These are phyloP conservation scores for Tetheella fluctuosa DNA, from an alignment of 2,888 invertebrate genomes.

Conservation along the genomic window DNA sequence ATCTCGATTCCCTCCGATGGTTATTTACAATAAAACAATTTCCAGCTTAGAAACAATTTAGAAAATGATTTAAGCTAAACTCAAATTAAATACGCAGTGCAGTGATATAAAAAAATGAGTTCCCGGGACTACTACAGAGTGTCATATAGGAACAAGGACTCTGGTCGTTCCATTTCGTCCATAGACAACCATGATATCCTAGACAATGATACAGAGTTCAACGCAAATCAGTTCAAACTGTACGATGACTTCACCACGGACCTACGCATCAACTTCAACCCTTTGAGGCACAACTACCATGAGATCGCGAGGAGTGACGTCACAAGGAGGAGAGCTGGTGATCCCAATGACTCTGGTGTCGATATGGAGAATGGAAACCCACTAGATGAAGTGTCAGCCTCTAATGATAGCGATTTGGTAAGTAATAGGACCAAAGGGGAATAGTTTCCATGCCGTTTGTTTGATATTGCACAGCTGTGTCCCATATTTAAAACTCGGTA, in stretches of 20 bases:
- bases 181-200: constrained; percentile 60
- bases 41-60: constrained; percentile 34
- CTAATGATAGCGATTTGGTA: constrained; percentile 77
- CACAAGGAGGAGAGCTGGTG: constrained; percentile 51
- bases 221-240: constrained; percentile 79
- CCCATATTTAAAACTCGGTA: neutral
- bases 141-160: constrained; percentile 60
- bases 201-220: constrained; percentile 78
- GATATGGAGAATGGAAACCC: constrained; percentile 80
- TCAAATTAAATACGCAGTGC: constrained; percentile 31
- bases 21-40: constrained; percentile 27
- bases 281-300: constrained; percentile 64
- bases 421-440: constrained; percentile 45
- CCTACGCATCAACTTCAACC: constrained; percentile 70
- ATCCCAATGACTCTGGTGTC: constrained; percentile 77
- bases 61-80: constrained; percentile 22
- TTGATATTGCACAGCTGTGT: constrained; percentile 1
- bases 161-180: constrained; percentile 47
- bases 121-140: constrained; percentile 75
- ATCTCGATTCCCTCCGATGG: constrained; percentile 33
- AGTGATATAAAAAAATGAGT: constrained; percentile 61
- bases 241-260: constrained; percentile 80
- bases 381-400: constrained; percentile 58
- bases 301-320: constrained; percentile 48
- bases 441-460: neutral